These are phyloP conservation scores for Platanista minor DNA, from an alignment of 2,113 vertebrate genomes.

Conservation along the genomic window DNA sequence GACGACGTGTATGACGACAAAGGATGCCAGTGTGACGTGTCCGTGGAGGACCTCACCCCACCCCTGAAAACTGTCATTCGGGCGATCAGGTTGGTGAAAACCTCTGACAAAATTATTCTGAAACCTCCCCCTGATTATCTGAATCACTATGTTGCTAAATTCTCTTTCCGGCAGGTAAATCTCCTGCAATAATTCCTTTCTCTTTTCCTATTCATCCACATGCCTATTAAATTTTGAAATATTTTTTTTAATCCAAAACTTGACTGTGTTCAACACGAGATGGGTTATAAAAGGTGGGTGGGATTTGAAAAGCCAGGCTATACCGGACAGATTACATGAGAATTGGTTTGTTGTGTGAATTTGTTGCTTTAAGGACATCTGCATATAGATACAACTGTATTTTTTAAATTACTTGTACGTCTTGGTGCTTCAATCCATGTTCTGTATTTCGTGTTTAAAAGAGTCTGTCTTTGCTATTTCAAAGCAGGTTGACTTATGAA, in stretches of 20 bases:
- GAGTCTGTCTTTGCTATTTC: background rate
- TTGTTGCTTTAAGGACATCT: background rate
- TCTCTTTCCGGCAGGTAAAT: slow-evolving; percentile 23
- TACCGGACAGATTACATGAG: background rate
- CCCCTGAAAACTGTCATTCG: slow-evolving; percentile 94
- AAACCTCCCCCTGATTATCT: background rate
- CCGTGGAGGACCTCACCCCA: slow-evolving; percentile 93
- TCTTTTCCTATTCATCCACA: background rate
- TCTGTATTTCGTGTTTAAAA: background rate
- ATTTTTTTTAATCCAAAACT: slow-evolving; percentile 31
- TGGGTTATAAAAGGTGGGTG: background rate
- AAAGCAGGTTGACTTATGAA: background rate
- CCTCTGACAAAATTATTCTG: background rate
- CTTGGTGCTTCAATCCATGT: background rate
- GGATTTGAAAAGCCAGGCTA: background rate
- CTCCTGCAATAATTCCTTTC: background rate
- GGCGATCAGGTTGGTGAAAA: slow-evolving; percentile 91
- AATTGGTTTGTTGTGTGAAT: background rate
- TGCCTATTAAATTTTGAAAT: slow-evolving; percentile 27
- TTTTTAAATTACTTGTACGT: background rate
- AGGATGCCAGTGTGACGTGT: slow-evolving; percentile 96
- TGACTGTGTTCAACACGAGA: background rate
- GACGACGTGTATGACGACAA: slow-evolving; percentile 94
- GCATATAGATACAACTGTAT: background rate
- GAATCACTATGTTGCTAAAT: background rate